Conservation (phyloP, 2,113 vertebrate species). For the Eleginops maclovinus region DNA sequence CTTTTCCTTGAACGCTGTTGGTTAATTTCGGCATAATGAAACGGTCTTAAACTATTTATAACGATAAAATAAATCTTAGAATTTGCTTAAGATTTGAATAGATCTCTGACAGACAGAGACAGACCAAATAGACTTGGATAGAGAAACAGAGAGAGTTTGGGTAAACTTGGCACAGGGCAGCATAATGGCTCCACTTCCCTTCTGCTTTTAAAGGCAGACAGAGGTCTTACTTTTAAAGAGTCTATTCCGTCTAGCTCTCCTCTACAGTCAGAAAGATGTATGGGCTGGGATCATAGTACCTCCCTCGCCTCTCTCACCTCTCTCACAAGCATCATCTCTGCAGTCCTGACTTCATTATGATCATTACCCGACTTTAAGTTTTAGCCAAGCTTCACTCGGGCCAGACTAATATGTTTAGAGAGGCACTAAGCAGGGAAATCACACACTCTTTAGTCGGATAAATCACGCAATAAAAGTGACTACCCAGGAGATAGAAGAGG, state of each 20-base stretch:
- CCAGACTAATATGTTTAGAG: conserved; percentile 70
- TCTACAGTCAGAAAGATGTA: conserved; percentile 67
- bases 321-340: conserved; percentile 4
- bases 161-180: conserved; percentile 43
- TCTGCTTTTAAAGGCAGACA: conserved; percentile 42
- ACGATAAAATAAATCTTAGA: background rate
- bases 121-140: conserved; percentile 4
- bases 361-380: conserved; percentile 67
- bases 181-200: conserved; percentile 20
- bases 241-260: conserved; percentile 43
- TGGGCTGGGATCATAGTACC: conserved; percentile 56
- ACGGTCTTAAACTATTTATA: conserved; percentile 12
- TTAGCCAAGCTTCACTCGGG: conserved; percentile 43
- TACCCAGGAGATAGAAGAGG: background rate
- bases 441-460: conserved; percentile 62
- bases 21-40: conserved; percentile 8
- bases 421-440: conserved; percentile 63
- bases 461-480: conserved; percentile 64
- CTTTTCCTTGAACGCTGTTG: conserved; percentile 13
- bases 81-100: conserved; percentile 7
- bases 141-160: conserved; percentile 10
- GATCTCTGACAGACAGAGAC: conserved; percentile 20
- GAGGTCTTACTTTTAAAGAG: conserved; percentile 53
- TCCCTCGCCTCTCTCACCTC: background rate
- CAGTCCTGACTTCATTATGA: conserved; percentile 74